Base-by-base conservation (phyloP, 2,113 vertebrate genomes). In the Mormyrus iriodes region DNA sequence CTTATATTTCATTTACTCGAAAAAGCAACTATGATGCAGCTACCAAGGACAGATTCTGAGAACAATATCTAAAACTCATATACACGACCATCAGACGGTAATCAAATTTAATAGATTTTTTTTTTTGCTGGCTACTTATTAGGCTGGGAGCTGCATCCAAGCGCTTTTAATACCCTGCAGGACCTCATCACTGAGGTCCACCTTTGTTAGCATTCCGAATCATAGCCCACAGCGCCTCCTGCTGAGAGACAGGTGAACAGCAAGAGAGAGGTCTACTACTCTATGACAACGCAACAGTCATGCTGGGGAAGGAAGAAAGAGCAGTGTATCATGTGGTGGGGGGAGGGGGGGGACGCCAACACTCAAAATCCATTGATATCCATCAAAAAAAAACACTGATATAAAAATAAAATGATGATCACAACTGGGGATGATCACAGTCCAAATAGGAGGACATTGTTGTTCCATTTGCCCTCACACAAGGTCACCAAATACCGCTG, bases 371-470 rank as follows among this genome's bases (percentile, higher is more conserved):
- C 95, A 96, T 94, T 95, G 91, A 96, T 95, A 96, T 94, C 95
- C 95, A 96, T 94, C 94, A 92, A 96, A 95, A 95, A 88, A 95
- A 96, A 95, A 96, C 95, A 96, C 94, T 95, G 91, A 96, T 95
- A 96, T 95, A 93, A 95, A 95, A 95, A 95, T 89, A 95, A 96
- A 91, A 93, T 94, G 96, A 96, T 94, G 93, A 92, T 95, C 93
- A 93, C 95, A 93, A 94, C 94, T 93, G 95, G 90, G 91, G 92
- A 96, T 96, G 95, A 93, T 79, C 92, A 88, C 89, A 88, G 91
- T 82, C 92, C 87, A 53, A 44, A 93, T 87, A 82, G 65, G 89
- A 86, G 49, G 88, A 92, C 53, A 89, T 84, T 91, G 88, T 90
- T 61, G 27, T 92, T 93, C 91, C 91, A 89, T 91, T 88, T 92